phyloP scores from a whole-genome alignment of 2,797 vertebrate species.

The Peromyscus aztecus region DNA sequence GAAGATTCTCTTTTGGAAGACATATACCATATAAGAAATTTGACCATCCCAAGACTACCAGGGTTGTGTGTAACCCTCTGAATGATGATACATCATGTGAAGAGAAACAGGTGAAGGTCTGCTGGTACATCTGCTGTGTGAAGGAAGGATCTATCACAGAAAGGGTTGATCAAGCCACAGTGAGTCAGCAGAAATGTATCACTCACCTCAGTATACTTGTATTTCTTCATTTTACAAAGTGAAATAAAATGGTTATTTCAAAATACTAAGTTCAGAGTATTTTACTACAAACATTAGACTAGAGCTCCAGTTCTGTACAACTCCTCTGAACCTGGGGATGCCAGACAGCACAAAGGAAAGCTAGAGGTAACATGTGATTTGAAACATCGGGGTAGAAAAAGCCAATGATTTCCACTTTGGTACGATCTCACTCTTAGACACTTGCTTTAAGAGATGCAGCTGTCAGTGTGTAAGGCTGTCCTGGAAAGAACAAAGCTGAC shows the following conservation, averaged over 20 bases:
- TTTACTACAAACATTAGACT: neutral
- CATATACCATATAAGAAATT: neutral
- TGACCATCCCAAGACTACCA: neutral
- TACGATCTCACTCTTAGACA: neutral
- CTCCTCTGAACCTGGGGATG: neutral
- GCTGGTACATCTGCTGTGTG: accelerated
- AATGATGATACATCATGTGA: neutral
- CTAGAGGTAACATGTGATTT: neutral
- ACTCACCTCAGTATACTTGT: neutral
- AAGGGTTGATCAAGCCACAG: neutral
- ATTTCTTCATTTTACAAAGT: neutral
- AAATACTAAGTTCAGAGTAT: neutral
- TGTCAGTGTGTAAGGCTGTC: neutral
- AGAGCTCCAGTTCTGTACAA: neutral
- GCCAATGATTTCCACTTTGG: neutral
- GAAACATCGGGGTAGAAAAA: neutral
- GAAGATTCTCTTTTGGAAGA: neutral
- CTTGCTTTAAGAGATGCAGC: neutral
- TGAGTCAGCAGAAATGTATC: neutral
- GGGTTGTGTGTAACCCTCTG: neutral
- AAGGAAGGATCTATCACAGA: neutral
- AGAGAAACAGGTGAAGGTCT: neutral
- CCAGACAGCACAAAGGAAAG: conserved; percentile 32
- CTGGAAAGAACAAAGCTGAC: neutral
- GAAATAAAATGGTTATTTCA: neutral